Evolutionary conservation across 2,113 vertebrate genomes (phyloP).

Genomic region (Halichoerus grypus): DNA sequence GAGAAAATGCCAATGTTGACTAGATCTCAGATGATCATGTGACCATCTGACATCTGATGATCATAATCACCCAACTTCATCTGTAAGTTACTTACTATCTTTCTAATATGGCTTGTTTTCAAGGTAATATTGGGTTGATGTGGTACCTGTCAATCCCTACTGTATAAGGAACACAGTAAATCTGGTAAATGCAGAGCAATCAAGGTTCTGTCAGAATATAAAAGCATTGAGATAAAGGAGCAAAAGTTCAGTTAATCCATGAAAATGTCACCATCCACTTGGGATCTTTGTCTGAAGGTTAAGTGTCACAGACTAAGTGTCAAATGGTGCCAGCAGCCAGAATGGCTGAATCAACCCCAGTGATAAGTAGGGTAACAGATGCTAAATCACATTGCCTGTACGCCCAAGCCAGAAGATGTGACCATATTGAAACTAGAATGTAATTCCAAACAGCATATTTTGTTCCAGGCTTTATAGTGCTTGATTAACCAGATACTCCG

Average conservation of each 20-base stretch:
- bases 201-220: neutral
- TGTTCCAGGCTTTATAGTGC: neutral
- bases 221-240: slow-evolving; percentile 56
- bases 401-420: neutral
- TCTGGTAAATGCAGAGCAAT: neutral
- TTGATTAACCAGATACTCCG: neutral
- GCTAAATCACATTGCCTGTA: neutral
- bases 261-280: slow-evolving; percentile 72
- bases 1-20: neutral
- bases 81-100: neutral
- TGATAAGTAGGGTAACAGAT: slow-evolving; percentile 24
- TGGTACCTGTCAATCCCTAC: neutral
- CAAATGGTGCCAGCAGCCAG: slow-evolving; percentile 42
- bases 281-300: slow-evolving; percentile 73
- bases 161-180: neutral
- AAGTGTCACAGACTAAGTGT: slow-evolving; percentile 54
- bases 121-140: neutral
- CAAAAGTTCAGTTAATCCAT: slow-evolving; percentile 71
- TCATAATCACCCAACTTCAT: neutral
- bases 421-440: neutral
- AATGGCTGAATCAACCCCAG: neutral
- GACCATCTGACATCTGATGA: neutral
- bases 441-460: neutral
- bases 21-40: neutral
- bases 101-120: neutral